Percentiles rank a stretch among this genome's conserved stretches.
Evolutionary conservation across 2,797 vertebrate species (phyloP).

Genomic region (Sphenopsis melanotis): DNA sequence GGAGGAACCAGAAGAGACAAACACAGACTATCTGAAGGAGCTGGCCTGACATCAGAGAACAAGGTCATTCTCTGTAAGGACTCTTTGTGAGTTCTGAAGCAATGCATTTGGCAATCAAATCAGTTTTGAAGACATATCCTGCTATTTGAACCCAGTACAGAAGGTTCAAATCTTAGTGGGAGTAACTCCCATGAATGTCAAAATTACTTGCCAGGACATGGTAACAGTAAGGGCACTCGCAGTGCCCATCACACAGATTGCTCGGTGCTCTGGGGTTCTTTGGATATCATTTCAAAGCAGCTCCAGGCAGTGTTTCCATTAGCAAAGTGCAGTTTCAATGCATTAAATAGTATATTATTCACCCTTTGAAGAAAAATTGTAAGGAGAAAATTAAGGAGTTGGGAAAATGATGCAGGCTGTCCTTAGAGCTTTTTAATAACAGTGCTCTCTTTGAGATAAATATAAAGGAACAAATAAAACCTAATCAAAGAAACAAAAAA

Average conservation of each 20-base stretch:
- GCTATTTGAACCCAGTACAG: background rate
- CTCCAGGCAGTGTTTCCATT: background rate
- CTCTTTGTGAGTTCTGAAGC: background rate
- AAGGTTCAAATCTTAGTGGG: background rate
- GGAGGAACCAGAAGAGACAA: background rate
- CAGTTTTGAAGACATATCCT: background rate
- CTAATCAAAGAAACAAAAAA: background rate
- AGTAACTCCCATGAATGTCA: background rate
- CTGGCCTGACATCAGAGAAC: background rate
- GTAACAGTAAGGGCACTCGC: background rate
- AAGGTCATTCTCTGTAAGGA: background rate
- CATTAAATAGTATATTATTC: background rate
- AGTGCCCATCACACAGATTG: background rate
- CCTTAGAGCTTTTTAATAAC: background rate
- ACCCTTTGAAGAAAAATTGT: background rate
- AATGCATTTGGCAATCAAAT: background rate
- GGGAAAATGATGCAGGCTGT: background rate
- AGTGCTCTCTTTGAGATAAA: background rate
- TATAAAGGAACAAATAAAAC: background rate
- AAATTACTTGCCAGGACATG: background rate
- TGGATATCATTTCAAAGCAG: background rate
- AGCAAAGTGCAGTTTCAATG: background rate
- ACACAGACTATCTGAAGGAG: background rate
- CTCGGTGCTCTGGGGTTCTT: background rate
- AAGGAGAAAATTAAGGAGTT: background rate